Evolutionary conservation across 2,888 invertebrate genomes (phyloP).

Genomic region (Cephus spinipes): DNA sequence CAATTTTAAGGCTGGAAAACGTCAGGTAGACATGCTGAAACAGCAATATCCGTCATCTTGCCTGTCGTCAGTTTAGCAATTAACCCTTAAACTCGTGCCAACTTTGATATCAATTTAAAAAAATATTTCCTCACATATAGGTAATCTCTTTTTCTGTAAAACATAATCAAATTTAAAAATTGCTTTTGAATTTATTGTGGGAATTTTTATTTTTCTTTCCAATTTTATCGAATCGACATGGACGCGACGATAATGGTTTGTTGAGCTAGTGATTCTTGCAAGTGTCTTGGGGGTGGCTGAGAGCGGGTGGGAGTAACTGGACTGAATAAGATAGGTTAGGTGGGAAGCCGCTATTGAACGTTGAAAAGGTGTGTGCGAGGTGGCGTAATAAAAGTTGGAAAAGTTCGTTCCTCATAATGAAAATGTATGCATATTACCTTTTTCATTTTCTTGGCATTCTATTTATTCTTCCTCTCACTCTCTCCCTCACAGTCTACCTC

Average conservation of each 20-base stretch:
- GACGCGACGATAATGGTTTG: background rate
- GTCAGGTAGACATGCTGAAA: background rate
- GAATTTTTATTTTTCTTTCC: background rate
- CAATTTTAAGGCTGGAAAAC: background rate
- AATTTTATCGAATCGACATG: background rate
- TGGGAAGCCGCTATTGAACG: background rate
- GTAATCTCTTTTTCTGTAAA: too few species aligned
- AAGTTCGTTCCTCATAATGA: constrained; percentile 41
- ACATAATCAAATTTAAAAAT: too few species aligned
- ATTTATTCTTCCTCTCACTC: constrained; percentile 12
- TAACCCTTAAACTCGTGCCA: background rate
- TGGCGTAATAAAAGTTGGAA: constrained; percentile 34
- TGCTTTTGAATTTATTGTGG: background rate
- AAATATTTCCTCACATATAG: too few species aligned
- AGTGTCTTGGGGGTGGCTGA: background rate
- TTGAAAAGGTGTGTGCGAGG: background rate
- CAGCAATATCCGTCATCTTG: background rate
- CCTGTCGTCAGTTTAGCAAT: background rate
- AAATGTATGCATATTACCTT: constrained; percentile 41
- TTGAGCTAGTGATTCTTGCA: background rate
- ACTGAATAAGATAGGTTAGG: background rate
- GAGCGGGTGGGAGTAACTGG: background rate
- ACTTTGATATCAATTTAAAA: background rate
- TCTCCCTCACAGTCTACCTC: constrained; percentile 13
- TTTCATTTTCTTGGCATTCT: constrained; percentile 33